phyloP scores from a whole-genome alignment of 2,888 invertebrate genomes.

The Fragum sueziense region DNA sequence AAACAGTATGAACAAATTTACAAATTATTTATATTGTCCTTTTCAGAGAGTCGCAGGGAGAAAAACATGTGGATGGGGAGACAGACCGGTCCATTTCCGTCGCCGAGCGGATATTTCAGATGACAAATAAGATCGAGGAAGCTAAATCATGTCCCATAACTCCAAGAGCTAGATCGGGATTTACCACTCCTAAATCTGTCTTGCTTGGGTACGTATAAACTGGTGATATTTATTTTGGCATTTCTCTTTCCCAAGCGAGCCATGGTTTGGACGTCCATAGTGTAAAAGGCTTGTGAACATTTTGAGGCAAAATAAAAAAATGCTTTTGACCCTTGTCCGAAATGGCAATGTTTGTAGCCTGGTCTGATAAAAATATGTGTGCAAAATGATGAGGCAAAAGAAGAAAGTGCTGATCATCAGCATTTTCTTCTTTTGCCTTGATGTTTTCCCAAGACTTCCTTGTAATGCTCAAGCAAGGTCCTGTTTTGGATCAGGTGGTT shows the following conservation, averaged over 20 bases:
- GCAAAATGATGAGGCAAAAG: neutral
- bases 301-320: neutral
- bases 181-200: conserved; percentile 71
- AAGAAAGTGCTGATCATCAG: neutral
- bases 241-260: neutral
- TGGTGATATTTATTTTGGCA: too few relatives aligned
- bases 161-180: conserved; percentile 71
- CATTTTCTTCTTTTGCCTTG: neutral
- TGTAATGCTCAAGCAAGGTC: too few relatives aligned
- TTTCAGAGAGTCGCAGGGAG: conserved; percentile 39
- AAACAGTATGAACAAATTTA: neutral
- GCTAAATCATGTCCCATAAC: conserved; percentile 78
- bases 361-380: neutral
- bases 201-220: conserved; percentile 60
- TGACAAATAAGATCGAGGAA: conserved; percentile 90
- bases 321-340: too few relatives aligned
- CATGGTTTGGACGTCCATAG: neutral
- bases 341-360: too few relatives aligned
- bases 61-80: conserved; percentile 48
- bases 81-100: conserved; percentile 66
- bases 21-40: neutral
- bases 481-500: too few relatives aligned
- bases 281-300: neutral
- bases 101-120: conserved; percentile 84
- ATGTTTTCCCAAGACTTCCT: neutral